Conservation (phyloP, 2,113 vertebrate genomes). For the Rhynchomys soricoides region DNA sequence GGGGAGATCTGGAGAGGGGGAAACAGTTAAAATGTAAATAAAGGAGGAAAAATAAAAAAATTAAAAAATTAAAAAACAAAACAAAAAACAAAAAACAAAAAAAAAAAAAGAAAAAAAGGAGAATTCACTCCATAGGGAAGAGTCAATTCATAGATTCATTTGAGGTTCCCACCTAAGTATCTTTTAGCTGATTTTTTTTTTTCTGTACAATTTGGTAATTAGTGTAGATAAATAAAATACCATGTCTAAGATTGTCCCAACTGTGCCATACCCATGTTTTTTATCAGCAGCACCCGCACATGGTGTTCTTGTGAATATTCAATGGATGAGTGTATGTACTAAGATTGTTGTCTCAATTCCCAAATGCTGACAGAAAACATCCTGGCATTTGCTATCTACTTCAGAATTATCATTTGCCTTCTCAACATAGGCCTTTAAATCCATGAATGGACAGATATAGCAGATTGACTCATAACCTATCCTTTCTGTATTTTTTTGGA, state of each 20-base stretch:
- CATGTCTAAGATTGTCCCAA: not conserved
- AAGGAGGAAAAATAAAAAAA: too few species aligned
- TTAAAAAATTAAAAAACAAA: too few species aligned
- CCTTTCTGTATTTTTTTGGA: not conserved
- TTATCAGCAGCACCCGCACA: not conserved
- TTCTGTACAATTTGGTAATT: not conserved
- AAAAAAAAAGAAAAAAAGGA: too few species aligned
- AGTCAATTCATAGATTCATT: not conserved
- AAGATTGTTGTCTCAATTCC: not conserved
- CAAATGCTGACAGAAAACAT: not conserved
- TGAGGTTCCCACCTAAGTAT: not conserved
- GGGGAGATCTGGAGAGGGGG: too few species aligned
- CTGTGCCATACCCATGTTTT: not conserved
- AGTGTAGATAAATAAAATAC: not conserved
- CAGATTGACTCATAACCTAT: not conserved
- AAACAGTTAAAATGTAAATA: too few species aligned
- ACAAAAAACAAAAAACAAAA: too few species aligned
- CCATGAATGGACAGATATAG: too few species aligned
- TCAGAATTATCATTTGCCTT: not conserved
- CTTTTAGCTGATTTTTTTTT: not conserved
- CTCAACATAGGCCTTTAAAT: not conserved
- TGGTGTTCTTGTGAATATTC: not conserved
- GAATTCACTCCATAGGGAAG: not conserved
- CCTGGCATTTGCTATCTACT: not conserved
- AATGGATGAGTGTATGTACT: fast-evolving